These are phyloP conservation scores for Gonocerus acuteangulatus DNA, from an alignment of 2,888 invertebrate genomes.

Conservation along the genomic window DNA sequence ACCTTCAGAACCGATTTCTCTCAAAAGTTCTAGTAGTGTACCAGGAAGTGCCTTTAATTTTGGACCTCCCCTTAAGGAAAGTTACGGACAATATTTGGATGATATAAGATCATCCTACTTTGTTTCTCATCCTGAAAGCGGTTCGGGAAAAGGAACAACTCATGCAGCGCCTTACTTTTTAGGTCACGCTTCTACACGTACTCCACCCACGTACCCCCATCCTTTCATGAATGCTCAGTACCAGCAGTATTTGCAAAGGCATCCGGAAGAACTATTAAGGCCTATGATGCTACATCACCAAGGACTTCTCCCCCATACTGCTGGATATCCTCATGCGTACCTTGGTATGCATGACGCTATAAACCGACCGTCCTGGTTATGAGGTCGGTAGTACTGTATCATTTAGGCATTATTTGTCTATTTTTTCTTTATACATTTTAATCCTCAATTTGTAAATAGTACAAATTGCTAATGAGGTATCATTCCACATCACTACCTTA, in stretches of 20 bases:
- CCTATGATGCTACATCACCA: conserved; percentile 46
- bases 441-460: conserved; percentile 1
- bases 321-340: conserved; percentile 50
- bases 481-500: conserved; percentile 19
- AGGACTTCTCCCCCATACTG: conserved; percentile 45
- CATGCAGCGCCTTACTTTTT: conserved; percentile 32
- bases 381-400: conserved; percentile 21
- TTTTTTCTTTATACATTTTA: conserved; percentile 7
- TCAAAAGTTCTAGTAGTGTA: conserved; percentile 59
- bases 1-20: conserved; percentile 49
- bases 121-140: conserved; percentile 45
- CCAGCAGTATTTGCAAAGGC: conserved; percentile 61
- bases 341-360: conserved; percentile 62
- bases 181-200: conserved; percentile 28
- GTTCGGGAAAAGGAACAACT: conserved; percentile 40
- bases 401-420: neutral
- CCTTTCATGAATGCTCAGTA: conserved; percentile 50
- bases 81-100: conserved; percentile 52
- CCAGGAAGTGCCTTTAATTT: conserved; percentile 80
- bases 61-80: conserved; percentile 59
- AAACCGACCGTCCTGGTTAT: conserved; percentile 50
- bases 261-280: conserved; percentile 53
- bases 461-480: conserved; percentile 12
- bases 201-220: conserved; percentile 35
- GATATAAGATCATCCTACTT: conserved; percentile 49